Evolutionary conservation across 2,113 vertebrate genomes (phyloP), one percentile per base, ranked within the genome.

Genomic region (Scortum barcoo): DNA sequence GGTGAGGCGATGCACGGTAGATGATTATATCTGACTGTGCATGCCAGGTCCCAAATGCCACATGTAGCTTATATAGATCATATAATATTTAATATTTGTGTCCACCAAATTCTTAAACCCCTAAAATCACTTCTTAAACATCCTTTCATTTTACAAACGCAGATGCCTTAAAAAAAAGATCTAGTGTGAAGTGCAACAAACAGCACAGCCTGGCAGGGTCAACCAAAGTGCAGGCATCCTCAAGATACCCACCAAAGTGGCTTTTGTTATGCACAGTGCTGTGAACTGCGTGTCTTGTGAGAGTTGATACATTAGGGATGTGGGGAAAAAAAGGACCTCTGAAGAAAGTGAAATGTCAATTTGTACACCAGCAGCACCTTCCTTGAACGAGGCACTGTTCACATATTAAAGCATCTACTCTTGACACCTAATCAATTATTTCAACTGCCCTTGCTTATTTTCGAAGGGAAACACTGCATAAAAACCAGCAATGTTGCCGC

Each of bases 391-490:
- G 54, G 62, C 69, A n/a, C 72, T 51, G 57, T 28, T 86, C 44
- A 69, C 46, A 67, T 61, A 81, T 69, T 72, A 30, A 76, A 88
- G 60, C 68, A 22, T 24, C 75, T 54, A 2, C 63, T 0, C 60
- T 4, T 69, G 50, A 63, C 75, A 71, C 19, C 40, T 66, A 76
- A 81, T 88, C 69, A 71, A 75, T 89, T 80, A 44, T 81, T 89
- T 80, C 51, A 30, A 72, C 40, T 0, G 0, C 3, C 16, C 38
- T 38, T 3, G 58, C 48, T 44, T 30, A 4, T 42, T 67, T 48
- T 6, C 42, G 42, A 42, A 26, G 7, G 19, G 0, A 62, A 57
- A 11, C 56, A 44, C 36, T 12, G 36, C 5, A 3, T 38, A 56
- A 61, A 80, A 44, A 46, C 42, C 9, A 26, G 12, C 26, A n/a